These are phyloP conservation scores for Melipona beecheii DNA, from an alignment of 2,888 invertebrate species.

Conservation along the genomic window DNA sequence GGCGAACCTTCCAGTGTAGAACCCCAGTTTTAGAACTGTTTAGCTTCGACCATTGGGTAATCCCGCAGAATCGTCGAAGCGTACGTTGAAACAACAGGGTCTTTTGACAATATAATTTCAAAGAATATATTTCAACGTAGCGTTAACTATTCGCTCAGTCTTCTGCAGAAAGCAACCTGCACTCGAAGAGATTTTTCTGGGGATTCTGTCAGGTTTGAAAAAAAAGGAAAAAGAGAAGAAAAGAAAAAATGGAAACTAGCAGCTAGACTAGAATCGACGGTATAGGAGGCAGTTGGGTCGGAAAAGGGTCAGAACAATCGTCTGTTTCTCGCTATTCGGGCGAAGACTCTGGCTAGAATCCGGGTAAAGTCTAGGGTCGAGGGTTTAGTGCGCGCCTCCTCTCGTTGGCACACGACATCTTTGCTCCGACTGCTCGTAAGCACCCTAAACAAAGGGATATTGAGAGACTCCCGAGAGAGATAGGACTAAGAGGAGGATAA, in stretches of 20 bases:
- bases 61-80: not conserved
- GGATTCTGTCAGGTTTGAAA: not conserved
- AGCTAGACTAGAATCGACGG: not conserved
- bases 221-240: not conserved
- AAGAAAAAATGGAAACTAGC: not conserved
- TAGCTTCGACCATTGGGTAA: not conserved
- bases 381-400: constrained; percentile 73
- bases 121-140: not conserved
- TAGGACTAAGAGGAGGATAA: constrained; percentile 58
- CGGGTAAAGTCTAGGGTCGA: constrained; percentile 60
- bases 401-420: constrained; percentile 78
- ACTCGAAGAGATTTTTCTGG: not conserved
- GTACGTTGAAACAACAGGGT: not conserved
- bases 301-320: constrained; percentile 49
- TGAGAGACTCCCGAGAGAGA: constrained; percentile 77
- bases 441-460: constrained; percentile 83
- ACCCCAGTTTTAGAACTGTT: not conserved
- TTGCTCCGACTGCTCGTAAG: constrained; percentile 79
- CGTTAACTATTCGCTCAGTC: not conserved
- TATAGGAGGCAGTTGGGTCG: constrained; percentile 18
- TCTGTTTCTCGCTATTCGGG: constrained; percentile 61
- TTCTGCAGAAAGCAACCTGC: not conserved
- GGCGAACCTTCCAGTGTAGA: not conserved
- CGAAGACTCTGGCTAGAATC: constrained; percentile 58
- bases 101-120: not conserved